These are phyloP conservation scores for Eulithis testata DNA, from an alignment of 2,888 invertebrate genomes.

Conservation along the genomic window DNA sequence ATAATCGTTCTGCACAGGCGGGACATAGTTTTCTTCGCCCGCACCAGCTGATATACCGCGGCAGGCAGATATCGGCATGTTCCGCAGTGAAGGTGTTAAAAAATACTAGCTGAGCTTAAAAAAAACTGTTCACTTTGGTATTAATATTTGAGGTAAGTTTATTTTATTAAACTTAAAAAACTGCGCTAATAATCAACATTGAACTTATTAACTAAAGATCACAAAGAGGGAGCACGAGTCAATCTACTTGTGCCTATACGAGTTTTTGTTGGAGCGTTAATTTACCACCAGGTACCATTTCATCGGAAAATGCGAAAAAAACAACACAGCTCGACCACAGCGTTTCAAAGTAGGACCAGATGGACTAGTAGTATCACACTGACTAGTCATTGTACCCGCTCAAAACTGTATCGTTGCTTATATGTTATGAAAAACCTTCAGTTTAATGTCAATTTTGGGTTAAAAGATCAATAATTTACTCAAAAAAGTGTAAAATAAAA, in stretches of 20 bases:
- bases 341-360: constrained; percentile 70
- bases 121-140: too few species aligned
- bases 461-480: not conserved
- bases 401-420: not conserved
- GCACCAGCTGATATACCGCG: too few species aligned
- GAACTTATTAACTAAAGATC: constrained; percentile 6
- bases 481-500: too few species aligned
- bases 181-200: not conserved
- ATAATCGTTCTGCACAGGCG: too few species aligned
- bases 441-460: not conserved
- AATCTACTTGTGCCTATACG: constrained; percentile 31
- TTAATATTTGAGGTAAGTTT: too few species aligned
- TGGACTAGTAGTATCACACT: not conserved
- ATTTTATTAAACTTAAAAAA: too few species aligned
- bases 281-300: constrained; percentile 63
- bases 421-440: not conserved
- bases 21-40: too few species aligned
- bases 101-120: too few species aligned
- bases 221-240: constrained; percentile 24
- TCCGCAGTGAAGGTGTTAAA: too few species aligned
- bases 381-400: not conserved
- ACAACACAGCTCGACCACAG: constrained; percentile 71
- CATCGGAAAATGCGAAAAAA: constrained; percentile 81
- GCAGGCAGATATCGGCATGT: too few species aligned
- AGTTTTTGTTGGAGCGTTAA: constrained; percentile 57